Evolutionary conservation across 2,888 invertebrate genomes (phyloP).

Genomic region (Dolomedes plantarius): DNA sequence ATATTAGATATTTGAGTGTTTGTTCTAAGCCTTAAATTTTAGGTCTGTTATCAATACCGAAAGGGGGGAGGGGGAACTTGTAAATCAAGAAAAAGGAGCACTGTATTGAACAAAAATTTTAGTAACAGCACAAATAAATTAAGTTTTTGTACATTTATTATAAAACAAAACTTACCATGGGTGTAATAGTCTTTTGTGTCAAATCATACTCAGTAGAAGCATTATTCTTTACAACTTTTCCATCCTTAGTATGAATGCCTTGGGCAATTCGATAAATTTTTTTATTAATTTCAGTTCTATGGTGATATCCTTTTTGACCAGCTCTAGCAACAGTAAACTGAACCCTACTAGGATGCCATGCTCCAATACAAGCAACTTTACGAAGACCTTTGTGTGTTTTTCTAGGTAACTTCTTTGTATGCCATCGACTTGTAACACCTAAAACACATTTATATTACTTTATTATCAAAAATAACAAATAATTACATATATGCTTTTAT

Average conservation of each 20-base stretch:
- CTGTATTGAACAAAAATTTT: too few species aligned
- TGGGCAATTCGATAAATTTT: slow-evolving; percentile 98
- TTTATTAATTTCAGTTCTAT: slow-evolving; percentile 99
- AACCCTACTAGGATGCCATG: slow-evolving; percentile 99
- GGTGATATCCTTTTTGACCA: slow-evolving; percentile 99
- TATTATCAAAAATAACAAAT: too few species aligned
- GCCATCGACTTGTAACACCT: slow-evolving; percentile 99
- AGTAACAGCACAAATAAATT: too few species aligned
- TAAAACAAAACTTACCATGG: slow-evolving; percentile 85
- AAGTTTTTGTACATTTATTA: too few species aligned
- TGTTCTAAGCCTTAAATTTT: too few species aligned
- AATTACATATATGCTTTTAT: too few species aligned
- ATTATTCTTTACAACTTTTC: slow-evolving; percentile 92
- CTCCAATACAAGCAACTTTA: slow-evolving; percentile 99
- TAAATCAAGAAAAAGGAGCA: too few species aligned
- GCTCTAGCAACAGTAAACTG: slow-evolving; percentile 99
- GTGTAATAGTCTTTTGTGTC: slow-evolving; percentile 97
- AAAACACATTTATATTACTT: too few species aligned
- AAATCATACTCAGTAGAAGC: slow-evolving; percentile 97
- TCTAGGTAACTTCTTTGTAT: slow-evolving; percentile 98
- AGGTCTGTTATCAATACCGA: too few species aligned
- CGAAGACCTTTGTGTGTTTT: slow-evolving; percentile 99
- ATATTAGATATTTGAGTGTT: too few species aligned
- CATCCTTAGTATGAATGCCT: slow-evolving; percentile 81
- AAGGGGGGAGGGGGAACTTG: too few species aligned